phyloP scores from a whole-genome alignment of 2,888 invertebrate species.

The Hypomecis punctinalis region DNA sequence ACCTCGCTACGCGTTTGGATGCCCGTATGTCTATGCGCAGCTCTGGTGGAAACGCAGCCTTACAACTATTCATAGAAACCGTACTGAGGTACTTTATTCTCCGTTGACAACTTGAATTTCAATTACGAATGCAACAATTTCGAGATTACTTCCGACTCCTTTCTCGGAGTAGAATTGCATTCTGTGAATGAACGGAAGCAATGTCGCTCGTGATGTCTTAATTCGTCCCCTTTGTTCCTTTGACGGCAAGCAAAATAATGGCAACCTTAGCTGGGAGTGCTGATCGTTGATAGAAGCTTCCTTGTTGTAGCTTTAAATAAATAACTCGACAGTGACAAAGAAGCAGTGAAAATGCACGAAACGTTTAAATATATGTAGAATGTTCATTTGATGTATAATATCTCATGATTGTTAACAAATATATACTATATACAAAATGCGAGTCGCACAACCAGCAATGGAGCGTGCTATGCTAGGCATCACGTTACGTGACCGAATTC shows the following conservation, averaged over 20 bases:
- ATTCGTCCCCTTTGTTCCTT: constrained; percentile 17
- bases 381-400: no score
- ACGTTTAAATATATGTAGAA: no score
- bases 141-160: constrained; percentile 21
- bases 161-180: constrained; percentile 19
- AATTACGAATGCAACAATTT: constrained; percentile 20
- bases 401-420: no score
- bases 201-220: constrained; percentile 14
- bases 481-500: no score
- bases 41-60: no score
- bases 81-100: background rate
- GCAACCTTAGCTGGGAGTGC: constrained; percentile 10
- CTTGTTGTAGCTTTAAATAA: background rate
- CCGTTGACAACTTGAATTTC: background rate
- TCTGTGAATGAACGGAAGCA: constrained; percentile 18
- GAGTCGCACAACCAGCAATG: no score
- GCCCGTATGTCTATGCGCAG: no score
- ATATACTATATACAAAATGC: no score
- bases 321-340: constrained; percentile 10
- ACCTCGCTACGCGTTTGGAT: no score
- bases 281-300: constrained; percentile 18
- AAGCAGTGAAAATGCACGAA: no score
- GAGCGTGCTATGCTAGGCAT: no score
- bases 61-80: no score
- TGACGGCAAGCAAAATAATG: constrained; percentile 16